phyloP scores from a whole-genome alignment of 1,140 invertebrate genomes.

The Drosophila erecta region DNA sequence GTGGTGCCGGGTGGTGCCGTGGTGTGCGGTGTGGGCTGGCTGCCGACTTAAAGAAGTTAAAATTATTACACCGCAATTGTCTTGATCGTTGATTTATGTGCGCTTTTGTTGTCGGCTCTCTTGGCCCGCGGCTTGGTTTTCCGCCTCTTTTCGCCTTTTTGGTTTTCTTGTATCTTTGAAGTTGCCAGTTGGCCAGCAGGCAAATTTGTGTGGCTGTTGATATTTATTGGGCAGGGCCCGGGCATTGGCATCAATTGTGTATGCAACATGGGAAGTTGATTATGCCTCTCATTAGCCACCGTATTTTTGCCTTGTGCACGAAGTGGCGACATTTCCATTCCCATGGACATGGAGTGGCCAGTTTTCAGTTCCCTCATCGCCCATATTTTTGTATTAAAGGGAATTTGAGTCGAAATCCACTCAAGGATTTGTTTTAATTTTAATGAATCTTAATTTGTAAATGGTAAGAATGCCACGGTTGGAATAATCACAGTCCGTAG shows the following conservation, averaged over 20 bases:
- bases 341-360: neutral
- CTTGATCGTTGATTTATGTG: slow-evolving; percentile 81
- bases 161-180: neutral
- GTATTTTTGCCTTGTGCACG: slow-evolving; percentile 35
- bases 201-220: slow-evolving; percentile 66
- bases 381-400: too few species aligned
- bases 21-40: slow-evolving; percentile 66
- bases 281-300: slow-evolving; percentile 57
- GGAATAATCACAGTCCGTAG: too few species aligned
- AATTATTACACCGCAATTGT: slow-evolving; percentile 82
- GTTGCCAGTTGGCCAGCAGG: slow-evolving; percentile 42
- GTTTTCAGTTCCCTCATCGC: neutral
- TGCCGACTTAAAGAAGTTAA: slow-evolving; percentile 78
- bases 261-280: slow-evolving; percentile 66
- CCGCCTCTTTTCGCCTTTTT: neutral
- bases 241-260: slow-evolving; percentile 41
- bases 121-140: slow-evolving; percentile 14
- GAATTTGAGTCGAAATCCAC: too few species aligned
- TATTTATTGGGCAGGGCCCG: slow-evolving; percentile 59
- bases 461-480: too few species aligned
- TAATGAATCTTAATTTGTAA: too few species aligned
- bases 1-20: slow-evolving; percentile 15
- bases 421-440: too few species aligned
- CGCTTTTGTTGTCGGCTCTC: slow-evolving; percentile 70
- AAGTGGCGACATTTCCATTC: slow-evolving; percentile 26